Evolutionary conservation across 2,888 invertebrate species (phyloP).

Genomic region (Phanerotoma sp.): DNA sequence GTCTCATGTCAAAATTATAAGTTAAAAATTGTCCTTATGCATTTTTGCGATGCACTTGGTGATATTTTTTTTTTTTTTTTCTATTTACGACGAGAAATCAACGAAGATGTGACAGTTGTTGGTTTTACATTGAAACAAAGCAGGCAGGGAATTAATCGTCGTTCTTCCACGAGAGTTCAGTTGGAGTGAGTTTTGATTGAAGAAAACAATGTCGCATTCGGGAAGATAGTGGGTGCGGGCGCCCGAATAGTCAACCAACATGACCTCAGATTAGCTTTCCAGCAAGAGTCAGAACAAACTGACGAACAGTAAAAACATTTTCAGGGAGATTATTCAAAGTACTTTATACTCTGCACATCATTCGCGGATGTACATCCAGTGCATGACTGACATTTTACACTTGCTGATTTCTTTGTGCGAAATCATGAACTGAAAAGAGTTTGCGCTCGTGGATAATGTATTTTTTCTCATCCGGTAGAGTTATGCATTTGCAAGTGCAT

Average conservation of each 20-base stretch:
- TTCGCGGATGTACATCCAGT: not conserved
- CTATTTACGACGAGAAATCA: not conserved
- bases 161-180: slow-evolving; percentile 12
- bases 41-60: no score
- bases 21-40: no score
- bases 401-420: slow-evolving; percentile 5
- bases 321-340: not conserved
- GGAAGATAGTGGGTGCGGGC: slow-evolving; percentile 9
- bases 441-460: not conserved
- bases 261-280: slow-evolving; percentile 3
- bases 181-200: slow-evolving; percentile 28
- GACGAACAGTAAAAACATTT: not conserved
- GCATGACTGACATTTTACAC: slow-evolving; percentile 7
- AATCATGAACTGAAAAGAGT: not conserved
- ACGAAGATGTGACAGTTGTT: slow-evolving; percentile 8
- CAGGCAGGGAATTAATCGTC: slow-evolving; percentile 38
- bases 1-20: no score
- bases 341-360: not conserved
- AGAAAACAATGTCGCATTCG: slow-evolving; percentile 6
- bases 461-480: not conserved
- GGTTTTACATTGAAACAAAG: slow-evolving; percentile 23
- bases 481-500: not conserved
- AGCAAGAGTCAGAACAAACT: not conserved
- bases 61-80: slow-evolving; percentile 3
- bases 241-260: not conserved